Evolutionary conservation across 2,113 vertebrate species (phyloP).

Genomic region (Elephas maximus): DNA sequence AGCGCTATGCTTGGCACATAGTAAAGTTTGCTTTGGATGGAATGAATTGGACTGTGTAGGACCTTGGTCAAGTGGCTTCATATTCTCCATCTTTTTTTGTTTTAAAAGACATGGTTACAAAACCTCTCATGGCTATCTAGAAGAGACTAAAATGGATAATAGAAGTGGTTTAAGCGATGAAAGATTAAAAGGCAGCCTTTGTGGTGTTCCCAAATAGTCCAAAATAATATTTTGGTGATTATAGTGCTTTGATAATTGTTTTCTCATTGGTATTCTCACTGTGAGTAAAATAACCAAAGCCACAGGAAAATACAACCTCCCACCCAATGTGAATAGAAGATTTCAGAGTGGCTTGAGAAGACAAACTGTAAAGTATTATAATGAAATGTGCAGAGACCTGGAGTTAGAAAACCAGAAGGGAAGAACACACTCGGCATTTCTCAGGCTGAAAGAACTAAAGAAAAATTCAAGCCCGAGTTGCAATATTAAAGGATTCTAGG

Average conservation of each 20-base stretch:
- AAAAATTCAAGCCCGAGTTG: no score
- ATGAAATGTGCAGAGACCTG: no score
- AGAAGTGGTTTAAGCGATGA: neutral
- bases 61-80: neutral
- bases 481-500: no score
- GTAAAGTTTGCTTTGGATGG: neutral
- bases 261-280: neutral
- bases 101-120: neutral
- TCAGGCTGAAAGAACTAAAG: no score
- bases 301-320: neutral
- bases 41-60: neutral
- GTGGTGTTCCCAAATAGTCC: neutral
- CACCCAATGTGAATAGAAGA: no score
- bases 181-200: neutral
- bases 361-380: no score
- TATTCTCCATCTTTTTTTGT: neutral
- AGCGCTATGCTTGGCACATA: neutral
- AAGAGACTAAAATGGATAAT: conserved; percentile 15
- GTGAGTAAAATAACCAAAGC: neutral
- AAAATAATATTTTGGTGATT: conserved; percentile 2
- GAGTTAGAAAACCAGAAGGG: no score
- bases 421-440: no score
- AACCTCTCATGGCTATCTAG: neutral
- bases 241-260: neutral
- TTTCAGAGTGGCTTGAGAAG: no score